A percentile compares a stretch with the other conserved stretches of the same genome.
phyloP scores from a whole-genome alignment of 2,888 invertebrate species.

The Spodoptera exigua region DNA sequence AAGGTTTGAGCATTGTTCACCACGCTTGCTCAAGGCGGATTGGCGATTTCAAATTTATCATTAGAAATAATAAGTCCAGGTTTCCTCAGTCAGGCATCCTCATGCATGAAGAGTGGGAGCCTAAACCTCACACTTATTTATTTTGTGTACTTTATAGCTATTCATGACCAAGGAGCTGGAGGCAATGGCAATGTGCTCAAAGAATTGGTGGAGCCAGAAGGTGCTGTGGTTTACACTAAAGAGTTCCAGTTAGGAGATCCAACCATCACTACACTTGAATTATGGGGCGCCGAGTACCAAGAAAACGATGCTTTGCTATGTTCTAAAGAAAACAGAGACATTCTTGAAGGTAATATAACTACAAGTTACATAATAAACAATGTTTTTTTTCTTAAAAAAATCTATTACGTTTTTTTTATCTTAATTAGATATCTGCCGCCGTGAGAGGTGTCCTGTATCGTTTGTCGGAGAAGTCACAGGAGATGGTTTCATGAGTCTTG shows the following conservation, averaged over 20 bases:
- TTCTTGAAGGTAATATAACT: constrained; percentile 87
- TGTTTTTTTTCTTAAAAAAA: not conserved
- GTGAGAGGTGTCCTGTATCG: constrained; percentile 97
- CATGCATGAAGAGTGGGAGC: too few relatives aligned
- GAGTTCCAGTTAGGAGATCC: constrained; percentile 98
- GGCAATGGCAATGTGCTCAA: constrained; percentile 99
- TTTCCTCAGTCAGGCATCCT: too few relatives aligned
- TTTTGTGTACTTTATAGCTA: constrained; percentile 86
- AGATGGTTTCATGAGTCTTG: constrained; percentile 93
- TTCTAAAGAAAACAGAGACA: constrained; percentile 89
- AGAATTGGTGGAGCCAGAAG: constrained; percentile 98
- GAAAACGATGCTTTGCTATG: constrained; percentile 98
- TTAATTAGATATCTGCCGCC: constrained; percentile 91
- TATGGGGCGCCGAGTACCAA: constrained; percentile 99
- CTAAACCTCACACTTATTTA: too few relatives aligned
- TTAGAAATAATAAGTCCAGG: too few relatives aligned
- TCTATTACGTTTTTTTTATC: not conserved
- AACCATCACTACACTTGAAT: constrained; percentile 96
- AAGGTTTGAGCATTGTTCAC: too few relatives aligned
- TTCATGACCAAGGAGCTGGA: constrained; percentile 99
- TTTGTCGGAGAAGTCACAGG: constrained; percentile 98
- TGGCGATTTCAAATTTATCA: too few relatives aligned
- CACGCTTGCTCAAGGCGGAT: too few relatives aligned
- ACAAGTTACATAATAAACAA: too few relatives aligned
- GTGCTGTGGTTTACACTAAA: constrained; percentile 96